Evolutionary conservation across 2,797 vertebrate genomes (phyloP).

Genomic region (Bovichtus diacanthus): DNA sequence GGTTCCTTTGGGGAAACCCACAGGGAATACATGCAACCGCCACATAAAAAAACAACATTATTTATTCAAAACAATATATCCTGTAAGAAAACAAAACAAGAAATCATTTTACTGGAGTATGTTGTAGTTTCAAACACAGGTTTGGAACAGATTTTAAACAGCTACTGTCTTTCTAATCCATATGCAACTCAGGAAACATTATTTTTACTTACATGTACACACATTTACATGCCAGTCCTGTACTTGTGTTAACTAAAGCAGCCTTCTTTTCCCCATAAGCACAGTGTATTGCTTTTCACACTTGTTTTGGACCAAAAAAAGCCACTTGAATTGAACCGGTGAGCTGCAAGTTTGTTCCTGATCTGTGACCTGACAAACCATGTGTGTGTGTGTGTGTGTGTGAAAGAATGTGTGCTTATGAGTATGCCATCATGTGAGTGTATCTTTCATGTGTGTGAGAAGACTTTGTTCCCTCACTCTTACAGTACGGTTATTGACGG

Average conservation of each 20-base stretch:
- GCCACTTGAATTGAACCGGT: background rate
- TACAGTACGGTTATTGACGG: background rate
- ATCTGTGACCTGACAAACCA: conserved; percentile 1
- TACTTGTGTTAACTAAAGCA: background rate
- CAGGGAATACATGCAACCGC: background rate
- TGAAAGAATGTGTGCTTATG: no score
- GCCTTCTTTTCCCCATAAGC: background rate
- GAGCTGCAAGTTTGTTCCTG: conserved; percentile 1
- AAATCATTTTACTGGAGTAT: background rate
- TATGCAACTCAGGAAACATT: background rate
- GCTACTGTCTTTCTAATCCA: background rate
- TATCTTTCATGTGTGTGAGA: conserved; percentile 12
- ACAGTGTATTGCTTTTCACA: background rate
- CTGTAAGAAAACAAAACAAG: background rate
- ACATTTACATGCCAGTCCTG: background rate
- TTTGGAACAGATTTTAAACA: no score
- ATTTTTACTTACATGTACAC: background rate
- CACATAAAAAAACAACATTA: background rate
- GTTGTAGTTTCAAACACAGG: background rate
- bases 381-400: background rate
- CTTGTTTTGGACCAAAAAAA: background rate
- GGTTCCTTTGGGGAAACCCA: background rate
- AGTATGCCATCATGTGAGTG: background rate
- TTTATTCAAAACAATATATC: conserved; percentile 1
- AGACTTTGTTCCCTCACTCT: conserved; percentile 32